These are phyloP conservation scores for Numenius phaeopus DNA, from an alignment of 2,797 vertebrate species.

Conservation along the genomic window DNA sequence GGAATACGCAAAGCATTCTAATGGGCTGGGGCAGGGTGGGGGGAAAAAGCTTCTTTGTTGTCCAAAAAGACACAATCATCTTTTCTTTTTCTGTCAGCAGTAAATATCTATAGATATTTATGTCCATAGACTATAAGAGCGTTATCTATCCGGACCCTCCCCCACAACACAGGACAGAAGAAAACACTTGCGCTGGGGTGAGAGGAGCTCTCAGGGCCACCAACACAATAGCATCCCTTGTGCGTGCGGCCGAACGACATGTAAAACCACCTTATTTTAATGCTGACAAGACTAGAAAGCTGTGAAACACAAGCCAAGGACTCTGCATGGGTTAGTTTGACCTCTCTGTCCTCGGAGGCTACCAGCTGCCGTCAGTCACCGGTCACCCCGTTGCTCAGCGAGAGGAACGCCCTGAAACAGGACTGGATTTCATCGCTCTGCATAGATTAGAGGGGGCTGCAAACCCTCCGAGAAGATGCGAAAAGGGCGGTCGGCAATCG, in stretches of 20 bases:
- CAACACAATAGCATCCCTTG: constrained; percentile 55
- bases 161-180: background rate
- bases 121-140: constrained; percentile 58
- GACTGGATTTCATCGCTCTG: background rate
- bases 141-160: constrained; percentile 53
- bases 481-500: background rate
- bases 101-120: constrained; percentile 3
- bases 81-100: constrained; percentile 60
- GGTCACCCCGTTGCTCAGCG: background rate
- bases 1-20: constrained; percentile 49
- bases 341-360: background rate
- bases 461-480: background rate
- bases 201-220: constrained; percentile 46
- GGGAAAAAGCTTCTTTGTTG: constrained; percentile 52
- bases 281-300: constrained; percentile 44
- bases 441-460: background rate
- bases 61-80: constrained; percentile 57
- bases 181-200: constrained; percentile 42
- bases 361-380: constrained; percentile 37
- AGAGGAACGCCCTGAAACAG: background rate
- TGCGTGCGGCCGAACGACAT: background rate
- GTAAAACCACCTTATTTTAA: constrained; percentile 56
- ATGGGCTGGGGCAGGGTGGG: background rate
- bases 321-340: background rate
- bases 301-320: constrained; percentile 17